These are phyloP conservation scores for Cavia porcellus DNA, from an alignment of 2,113 vertebrate genomes.

Conservation along the genomic window DNA sequence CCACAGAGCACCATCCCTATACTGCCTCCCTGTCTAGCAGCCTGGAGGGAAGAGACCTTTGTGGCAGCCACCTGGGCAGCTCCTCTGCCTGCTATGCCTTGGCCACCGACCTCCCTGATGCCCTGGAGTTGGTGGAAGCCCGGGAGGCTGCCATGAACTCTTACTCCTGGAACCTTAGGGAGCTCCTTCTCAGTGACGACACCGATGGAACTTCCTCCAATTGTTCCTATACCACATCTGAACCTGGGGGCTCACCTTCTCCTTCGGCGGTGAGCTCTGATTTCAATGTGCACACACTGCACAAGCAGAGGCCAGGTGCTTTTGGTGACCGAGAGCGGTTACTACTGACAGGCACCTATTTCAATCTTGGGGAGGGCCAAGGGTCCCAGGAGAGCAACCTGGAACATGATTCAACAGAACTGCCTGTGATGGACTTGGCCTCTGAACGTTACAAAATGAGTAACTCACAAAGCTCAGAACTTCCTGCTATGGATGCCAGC, in stretches of 20 bases:
- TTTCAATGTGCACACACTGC: slow-evolving; percentile 48
- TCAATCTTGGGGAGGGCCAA: background rate
- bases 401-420: background rate
- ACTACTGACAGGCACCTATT: slow-evolving; percentile 44
- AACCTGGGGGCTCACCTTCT: slow-evolving; percentile 77
- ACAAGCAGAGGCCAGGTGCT: background rate
- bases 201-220: slow-evolving; percentile 61
- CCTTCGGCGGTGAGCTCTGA: slow-evolving; percentile 74
- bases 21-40: background rate
- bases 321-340: slow-evolving; percentile 55
- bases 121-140: background rate
- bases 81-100: slow-evolving; percentile 72
- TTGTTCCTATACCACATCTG: slow-evolving; percentile 80
- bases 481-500: background rate
- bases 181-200: slow-evolving; percentile 84
- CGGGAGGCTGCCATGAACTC: background rate
- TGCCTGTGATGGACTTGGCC: background rate
- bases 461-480: background rate
- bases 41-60: background rate
- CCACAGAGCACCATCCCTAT: background rate
- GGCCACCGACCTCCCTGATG: slow-evolving; percentile 28
- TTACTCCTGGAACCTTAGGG: slow-evolving; percentile 77
- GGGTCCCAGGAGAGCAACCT: background rate
- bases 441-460: background rate
- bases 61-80: background rate